A percentile compares a stretch with the other conserved stretches of the same genome.
Evolutionary conservation across 2,113 vertebrate genomes (phyloP).

Genomic region (Neotragus pygmaeus): DNA sequence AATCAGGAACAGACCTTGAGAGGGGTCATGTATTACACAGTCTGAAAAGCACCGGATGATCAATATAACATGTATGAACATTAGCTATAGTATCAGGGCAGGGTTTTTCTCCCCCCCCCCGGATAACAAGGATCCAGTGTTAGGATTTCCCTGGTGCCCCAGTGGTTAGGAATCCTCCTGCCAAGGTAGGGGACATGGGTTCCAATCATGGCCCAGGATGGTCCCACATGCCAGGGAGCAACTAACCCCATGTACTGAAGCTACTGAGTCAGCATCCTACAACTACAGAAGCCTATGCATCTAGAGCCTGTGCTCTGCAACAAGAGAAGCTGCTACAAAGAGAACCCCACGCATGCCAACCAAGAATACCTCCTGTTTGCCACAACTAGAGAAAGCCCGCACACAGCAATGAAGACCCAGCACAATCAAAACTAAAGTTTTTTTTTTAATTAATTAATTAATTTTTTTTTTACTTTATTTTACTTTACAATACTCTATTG

Average conservation of each 20-base stretch:
- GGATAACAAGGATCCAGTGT: background rate
- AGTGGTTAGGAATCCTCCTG: background rate
- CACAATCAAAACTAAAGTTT: background rate
- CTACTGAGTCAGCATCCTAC: rapidly evolving
- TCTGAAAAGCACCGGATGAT: background rate
- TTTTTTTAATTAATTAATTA: too few species aligned
- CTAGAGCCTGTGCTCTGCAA: background rate
- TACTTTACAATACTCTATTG: too few species aligned
- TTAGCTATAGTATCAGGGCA: background rate
- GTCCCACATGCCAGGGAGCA: background rate
- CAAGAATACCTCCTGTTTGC: background rate
- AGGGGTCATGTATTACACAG: background rate
- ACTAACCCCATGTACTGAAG: rapidly evolving
- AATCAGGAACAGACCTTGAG: background rate
- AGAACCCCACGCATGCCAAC: background rate
- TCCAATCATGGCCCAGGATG: background rate
- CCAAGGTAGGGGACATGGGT: background rate
- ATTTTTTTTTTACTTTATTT: too few species aligned
- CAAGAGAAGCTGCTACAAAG: background rate
- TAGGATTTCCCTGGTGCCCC: background rate
- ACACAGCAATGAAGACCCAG: background rate
- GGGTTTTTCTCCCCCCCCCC: too few species aligned
- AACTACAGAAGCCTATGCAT: background rate
- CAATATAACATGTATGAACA: background rate
- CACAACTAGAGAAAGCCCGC: rapidly evolving